Base-by-base conservation (phyloP, 2,113 vertebrate species). In the Epinephelus cyanopodus region DNA sequence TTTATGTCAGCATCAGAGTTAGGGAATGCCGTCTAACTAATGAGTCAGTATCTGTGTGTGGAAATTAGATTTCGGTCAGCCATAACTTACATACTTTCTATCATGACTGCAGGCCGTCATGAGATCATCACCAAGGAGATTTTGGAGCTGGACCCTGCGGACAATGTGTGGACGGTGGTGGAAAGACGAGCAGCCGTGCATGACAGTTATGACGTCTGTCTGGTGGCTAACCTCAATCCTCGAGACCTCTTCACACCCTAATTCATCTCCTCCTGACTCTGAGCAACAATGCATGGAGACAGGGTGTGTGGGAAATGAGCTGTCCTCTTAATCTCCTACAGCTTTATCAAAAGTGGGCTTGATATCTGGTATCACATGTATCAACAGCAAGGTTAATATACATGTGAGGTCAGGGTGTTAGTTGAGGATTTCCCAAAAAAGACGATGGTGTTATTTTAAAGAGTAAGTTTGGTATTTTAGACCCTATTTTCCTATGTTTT, bases 111-210 rank as follows among this genome's bases (percentile, higher is more conserved):
- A 99, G 97, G 96, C 90, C 96, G 97, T 5, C 96, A 98, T 6
- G 97, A 98, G 86, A 95, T 98, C 79, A 98, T 98, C 90, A 96
- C 94, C 87, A 98, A 98, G 87, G 96, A 98, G 93, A 97, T 98
- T 89, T 79, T 98, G 27, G 96, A 97, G 82, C 80, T 99, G 87
- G 96, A 98, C 56, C 96, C 97, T 0, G 97, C 95, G 94, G 96
- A 98, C 85, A 97, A 96, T 86, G 96, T 95, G 77, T 98, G 98
- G 98, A 98, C 96, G 0, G 95, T 96, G 37, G 95, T 96, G 39
- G 96, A 97, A 68, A 60, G 95, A 66, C 73, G 96, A 0, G 96
- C 95, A 83, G 96, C 96, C 84, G 97, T 98, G 98, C 97, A 97
- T 0, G 96, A 99, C 93, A 96, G 92, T 87, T 98, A 98, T 0